phyloP scores from a whole-genome alignment of 1,140 invertebrate genomes.

The Diachasmimorpha longicaudata region DNA sequence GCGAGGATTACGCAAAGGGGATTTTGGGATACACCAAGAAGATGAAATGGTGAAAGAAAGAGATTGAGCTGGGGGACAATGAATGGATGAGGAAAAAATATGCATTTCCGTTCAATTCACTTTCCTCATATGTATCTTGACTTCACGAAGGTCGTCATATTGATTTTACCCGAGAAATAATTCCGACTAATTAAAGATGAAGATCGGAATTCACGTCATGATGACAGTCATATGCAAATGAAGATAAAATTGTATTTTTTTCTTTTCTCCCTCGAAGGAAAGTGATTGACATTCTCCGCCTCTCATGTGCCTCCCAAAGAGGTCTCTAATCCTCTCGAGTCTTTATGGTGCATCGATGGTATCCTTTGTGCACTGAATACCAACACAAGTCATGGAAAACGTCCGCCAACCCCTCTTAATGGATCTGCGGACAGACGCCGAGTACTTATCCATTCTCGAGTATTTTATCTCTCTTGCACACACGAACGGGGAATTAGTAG shows the following conservation, averaged over 20 bases:
- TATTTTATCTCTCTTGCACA: neutral
- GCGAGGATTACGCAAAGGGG: neutral
- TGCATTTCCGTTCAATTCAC: neutral
- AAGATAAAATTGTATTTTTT: neutral
- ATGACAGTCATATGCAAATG: neutral
- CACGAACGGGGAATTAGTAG: neutral
- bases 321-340: neutral
- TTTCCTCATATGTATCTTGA: too few species aligned
- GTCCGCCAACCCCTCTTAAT: neutral
- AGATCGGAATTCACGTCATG: neutral
- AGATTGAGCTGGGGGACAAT: neutral
- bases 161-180: too few species aligned
- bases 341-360: neutral
- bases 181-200: too few species aligned
- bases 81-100: neutral
- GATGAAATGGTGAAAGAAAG: constrained; percentile 14
- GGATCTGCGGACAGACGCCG: neutral
- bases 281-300: neutral
- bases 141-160: too few species aligned
- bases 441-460: constrained; percentile 4
- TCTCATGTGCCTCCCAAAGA: neutral
- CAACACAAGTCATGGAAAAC: neutral
- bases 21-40: neutral
- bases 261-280: too few species aligned
- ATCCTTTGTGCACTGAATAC: neutral